These are phyloP conservation scores for Sylvilagus bachmani DNA, from an alignment of 2,113 vertebrate genomes.

Conservation along the genomic window DNA sequence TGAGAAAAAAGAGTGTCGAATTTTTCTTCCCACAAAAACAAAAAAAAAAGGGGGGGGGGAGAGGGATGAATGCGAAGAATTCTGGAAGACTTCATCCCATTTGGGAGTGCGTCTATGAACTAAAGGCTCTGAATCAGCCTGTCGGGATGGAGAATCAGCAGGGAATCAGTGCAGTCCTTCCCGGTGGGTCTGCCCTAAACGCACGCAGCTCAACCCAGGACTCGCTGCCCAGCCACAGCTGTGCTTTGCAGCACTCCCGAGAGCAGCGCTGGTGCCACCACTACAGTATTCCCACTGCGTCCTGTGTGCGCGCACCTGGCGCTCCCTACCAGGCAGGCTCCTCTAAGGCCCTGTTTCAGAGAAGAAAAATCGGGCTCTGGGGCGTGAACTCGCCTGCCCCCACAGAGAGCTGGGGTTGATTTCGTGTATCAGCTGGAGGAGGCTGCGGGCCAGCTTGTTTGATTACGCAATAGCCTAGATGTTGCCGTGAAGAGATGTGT, in stretches of 20 bases:
- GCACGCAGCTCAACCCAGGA: accelerated
- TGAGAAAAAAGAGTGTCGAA: background rate
- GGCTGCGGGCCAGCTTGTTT: background rate
- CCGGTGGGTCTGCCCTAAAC: accelerated
- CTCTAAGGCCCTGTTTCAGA: background rate
- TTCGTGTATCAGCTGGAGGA: background rate
- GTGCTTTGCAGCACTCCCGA: background rate
- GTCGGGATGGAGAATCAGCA: accelerated
- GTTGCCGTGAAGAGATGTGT: background rate
- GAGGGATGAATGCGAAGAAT: background rate
- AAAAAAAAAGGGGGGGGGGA: no score
- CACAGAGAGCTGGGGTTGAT: background rate
- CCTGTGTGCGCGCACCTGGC: background rate
- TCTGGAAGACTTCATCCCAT: background rate
- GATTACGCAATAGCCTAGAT: background rate
- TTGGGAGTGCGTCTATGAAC: background rate
- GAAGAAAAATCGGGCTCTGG: background rate
- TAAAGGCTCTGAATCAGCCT: background rate
- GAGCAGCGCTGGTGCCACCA: background rate
- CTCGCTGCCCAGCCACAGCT: accelerated
- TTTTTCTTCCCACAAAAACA: background rate
- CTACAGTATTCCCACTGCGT: background rate
- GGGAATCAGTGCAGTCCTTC: background rate
- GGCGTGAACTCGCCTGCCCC: background rate
- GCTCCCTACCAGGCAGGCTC: background rate